phyloP scores from a whole-genome alignment of 1,140 invertebrate species.

The Sycobia sp. region DNA sequence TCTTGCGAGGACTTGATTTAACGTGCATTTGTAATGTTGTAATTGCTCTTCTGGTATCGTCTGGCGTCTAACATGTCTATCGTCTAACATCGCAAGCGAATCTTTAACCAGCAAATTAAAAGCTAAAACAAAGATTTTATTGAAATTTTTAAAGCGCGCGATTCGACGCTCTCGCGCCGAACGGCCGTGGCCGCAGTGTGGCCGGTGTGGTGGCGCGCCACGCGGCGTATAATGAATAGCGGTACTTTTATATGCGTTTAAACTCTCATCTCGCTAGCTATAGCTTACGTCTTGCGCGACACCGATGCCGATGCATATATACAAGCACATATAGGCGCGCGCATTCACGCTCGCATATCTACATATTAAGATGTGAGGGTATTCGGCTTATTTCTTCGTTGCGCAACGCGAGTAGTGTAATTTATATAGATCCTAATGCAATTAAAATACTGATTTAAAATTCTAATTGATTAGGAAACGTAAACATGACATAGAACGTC shows the following conservation, averaged over 20 bases:
- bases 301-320: too few relatives aligned
- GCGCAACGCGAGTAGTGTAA: constrained; percentile 4
- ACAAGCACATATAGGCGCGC: neutral
- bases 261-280: too few relatives aligned
- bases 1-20: constrained; percentile 14
- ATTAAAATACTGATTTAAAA: constrained; percentile 23
- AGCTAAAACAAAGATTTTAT: constrained; percentile 2
- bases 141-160: neutral
- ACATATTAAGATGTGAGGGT: constrained; percentile 14
- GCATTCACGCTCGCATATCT: neutral
- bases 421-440: constrained; percentile 26
- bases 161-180: neutral
- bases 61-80: too few relatives aligned
- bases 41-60: too few relatives aligned
- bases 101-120: neutral
- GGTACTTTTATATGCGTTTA: constrained; percentile 10
- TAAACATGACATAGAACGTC: constrained; percentile 31
- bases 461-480: constrained; percentile 16
- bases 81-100: constrained; percentile 11
- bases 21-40: constrained; percentile 1
- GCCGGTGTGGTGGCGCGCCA: too few relatives aligned
- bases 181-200: too few relatives aligned
- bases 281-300: too few relatives aligned
- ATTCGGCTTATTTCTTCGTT: constrained; percentile 8
- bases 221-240: constrained; percentile 2